Conservation (phyloP, 2,888 invertebrate genomes). For the Halocaridina rubra region DNA sequence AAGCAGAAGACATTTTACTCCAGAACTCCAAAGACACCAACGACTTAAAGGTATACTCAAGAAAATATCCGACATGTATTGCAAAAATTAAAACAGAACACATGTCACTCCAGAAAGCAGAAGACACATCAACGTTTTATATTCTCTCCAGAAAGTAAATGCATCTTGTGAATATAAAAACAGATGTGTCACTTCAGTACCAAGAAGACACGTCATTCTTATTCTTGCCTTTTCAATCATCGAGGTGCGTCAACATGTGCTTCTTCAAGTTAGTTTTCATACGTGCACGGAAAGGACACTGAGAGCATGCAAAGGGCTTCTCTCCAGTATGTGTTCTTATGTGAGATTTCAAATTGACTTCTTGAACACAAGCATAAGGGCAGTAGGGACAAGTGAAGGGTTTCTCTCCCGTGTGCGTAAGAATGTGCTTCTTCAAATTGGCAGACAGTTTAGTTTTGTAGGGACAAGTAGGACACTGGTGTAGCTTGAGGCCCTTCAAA, state of each 20-base stretch:
- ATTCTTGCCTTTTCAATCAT: too few species aligned
- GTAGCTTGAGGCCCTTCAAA: conserved; percentile 24
- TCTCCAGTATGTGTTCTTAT: conserved; percentile 13
- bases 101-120: background rate
- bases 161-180: conserved; percentile 38
- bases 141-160: conserved; percentile 53
- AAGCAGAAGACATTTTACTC: too few species aligned
- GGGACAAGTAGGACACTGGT: conserved; percentile 36
- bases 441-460: conserved; percentile 48
- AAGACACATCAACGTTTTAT: conserved; percentile 22
- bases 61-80: background rate
- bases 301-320: background rate
- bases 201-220: too few species aligned
- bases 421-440: conserved; percentile 30
- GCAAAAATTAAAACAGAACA: background rate
- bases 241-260: background rate
- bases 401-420: conserved; percentile 43
- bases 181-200: conserved; percentile 42
- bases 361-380: conserved; percentile 28
- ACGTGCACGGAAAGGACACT: background rate
- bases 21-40: too few species aligned
- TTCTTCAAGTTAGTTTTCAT: background rate
- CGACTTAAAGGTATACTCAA: too few species aligned
- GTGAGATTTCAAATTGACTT: conserved; percentile 32
- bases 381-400: conserved; percentile 43